A percentile compares a stretch with the other conserved stretches of the same genome.
phyloP scores from a whole-genome alignment of 2,888 invertebrate species.

The Coelogynopora nodosa region DNA sequence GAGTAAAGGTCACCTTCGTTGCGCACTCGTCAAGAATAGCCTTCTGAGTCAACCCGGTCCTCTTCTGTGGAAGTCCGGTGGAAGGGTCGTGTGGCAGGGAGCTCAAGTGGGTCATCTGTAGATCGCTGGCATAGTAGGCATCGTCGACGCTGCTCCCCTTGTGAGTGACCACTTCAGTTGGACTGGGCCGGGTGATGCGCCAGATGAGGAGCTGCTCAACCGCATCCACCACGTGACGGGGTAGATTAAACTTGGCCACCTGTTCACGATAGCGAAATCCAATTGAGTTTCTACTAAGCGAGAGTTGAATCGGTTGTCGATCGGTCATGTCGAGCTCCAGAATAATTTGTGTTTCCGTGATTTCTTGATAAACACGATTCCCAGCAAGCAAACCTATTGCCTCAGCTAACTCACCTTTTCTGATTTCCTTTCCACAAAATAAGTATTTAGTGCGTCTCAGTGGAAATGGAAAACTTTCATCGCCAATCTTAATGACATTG shows the following conservation, averaged over 20 bases:
- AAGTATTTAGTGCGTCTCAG: neutral
- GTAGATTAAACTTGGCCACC: neutral
- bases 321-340: neutral
- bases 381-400: neutral
- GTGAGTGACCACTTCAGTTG: neutral
- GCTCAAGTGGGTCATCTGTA: neutral
- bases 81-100: neutral
- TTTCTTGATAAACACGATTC: slow-evolving; percentile 4
- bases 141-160: neutral
- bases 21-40: neutral
- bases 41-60: neutral
- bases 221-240: neutral
- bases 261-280: neutral
- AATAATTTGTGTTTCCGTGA: neutral
- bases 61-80: neutral
- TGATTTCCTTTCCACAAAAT: neutral
- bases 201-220: slow-evolving; percentile 26
- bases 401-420: neutral
- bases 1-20: neutral
- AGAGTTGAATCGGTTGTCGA: neutral
- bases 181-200: neutral
- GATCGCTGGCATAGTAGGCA: neutral
- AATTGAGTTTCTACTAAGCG: neutral
- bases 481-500: neutral
- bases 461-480: neutral